These are phyloP conservation scores for Psammodynastes pulverulentus DNA, from an alignment of 2,113 vertebrate species.

Conservation along the genomic window DNA sequence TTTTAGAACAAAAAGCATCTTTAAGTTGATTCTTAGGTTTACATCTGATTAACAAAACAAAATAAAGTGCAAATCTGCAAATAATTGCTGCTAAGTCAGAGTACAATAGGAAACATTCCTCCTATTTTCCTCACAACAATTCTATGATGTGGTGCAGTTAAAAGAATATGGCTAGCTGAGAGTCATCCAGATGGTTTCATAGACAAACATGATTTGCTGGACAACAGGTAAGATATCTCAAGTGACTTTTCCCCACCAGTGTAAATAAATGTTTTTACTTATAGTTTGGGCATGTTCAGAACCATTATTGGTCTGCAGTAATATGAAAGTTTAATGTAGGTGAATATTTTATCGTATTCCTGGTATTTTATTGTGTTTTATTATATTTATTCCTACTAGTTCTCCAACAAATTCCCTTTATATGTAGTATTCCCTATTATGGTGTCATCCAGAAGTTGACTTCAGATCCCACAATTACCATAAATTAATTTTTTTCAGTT, in stretches of 20 bases:
- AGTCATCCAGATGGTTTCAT: background rate
- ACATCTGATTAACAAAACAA: background rate
- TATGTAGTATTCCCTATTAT: background rate
- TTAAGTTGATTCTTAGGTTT: background rate
- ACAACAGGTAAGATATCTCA: background rate
- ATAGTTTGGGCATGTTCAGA: background rate
- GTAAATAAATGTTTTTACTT: background rate
- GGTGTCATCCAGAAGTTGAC: background rate
- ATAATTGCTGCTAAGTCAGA: background rate
- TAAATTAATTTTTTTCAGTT: background rate
- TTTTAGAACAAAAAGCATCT: background rate
- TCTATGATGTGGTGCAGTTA: background rate
- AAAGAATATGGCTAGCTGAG: background rate
- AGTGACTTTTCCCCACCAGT: background rate
- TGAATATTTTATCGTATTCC: too few species aligned
- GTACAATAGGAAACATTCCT: background rate
- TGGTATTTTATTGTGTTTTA: background rate
- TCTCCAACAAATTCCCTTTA: background rate
- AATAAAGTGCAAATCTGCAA: background rate
- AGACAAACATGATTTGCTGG: background rate
- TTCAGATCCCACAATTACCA: background rate
- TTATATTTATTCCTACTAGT: accelerated
- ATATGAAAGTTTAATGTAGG: background rate
- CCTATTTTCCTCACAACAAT: background rate
- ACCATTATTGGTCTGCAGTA: background rate